These are phyloP conservation scores for Orius laevigatus DNA, from an alignment of 1,140 invertebrate species.

Conservation along the genomic window DNA sequence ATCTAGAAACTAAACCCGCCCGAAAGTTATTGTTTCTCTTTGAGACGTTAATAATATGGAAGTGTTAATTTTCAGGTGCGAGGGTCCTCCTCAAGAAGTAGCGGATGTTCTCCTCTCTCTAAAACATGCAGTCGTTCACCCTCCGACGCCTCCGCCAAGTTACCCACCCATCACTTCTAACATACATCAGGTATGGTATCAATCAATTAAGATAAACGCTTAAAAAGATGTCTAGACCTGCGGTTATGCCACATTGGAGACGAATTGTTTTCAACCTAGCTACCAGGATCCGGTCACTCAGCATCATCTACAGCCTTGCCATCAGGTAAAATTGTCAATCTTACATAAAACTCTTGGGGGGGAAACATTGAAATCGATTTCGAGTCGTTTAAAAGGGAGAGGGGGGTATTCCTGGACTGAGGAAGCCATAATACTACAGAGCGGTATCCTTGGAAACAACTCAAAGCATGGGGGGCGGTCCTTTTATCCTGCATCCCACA, in stretches of 20 bases:
- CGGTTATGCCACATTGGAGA: slow-evolving; percentile 4
- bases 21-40: too few species aligned
- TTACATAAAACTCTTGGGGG: background rate
- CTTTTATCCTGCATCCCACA: too few species aligned
- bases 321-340: slow-evolving; percentile 7
- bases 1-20: too few species aligned
- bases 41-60: too few species aligned
- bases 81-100: slow-evolving; percentile 37
- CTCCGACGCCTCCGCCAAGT: slow-evolving; percentile 21
- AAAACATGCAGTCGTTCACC: slow-evolving; percentile 72
- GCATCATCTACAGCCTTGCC: slow-evolving; percentile 12
- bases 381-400: too few species aligned
- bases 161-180: slow-evolving; percentile 31
- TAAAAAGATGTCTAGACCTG: slow-evolving; percentile 6
- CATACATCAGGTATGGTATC: slow-evolving; percentile 25
- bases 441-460: too few species aligned
- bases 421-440: too few species aligned
- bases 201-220: slow-evolving; percentile 1
- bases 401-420: too few species aligned
- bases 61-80: slow-evolving; percentile 16
- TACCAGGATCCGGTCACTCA: slow-evolving; percentile 4
- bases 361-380: too few species aligned
- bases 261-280: slow-evolving; percentile 10
- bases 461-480: too few species aligned
- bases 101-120: slow-evolving; percentile 71